Evolutionary conservation across 2,888 invertebrate species (phyloP), one percentile per base, ranked within the genome.

Genomic region (Zygothrica quintamaculata): DNA sequence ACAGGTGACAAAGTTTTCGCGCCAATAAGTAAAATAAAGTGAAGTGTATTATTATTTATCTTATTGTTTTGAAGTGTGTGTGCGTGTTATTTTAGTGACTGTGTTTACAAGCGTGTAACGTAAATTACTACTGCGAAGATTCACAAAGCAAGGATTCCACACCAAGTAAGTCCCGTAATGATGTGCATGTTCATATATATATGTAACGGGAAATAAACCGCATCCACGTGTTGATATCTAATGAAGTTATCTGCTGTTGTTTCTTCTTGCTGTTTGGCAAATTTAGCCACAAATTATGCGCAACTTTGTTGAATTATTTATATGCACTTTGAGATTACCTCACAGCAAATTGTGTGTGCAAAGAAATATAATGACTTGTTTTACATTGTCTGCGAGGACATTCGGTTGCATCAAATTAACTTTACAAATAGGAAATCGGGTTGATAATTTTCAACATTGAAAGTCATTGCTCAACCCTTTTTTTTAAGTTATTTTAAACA

Each of bases 251-350:
- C 47, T 57, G 16, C 29, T 48, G 40, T 29, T 48, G 40, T 40
- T 42, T 29, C 36, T 12, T 31, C 18, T 5, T 59, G 43, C 46
- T 56, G 51, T 55, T 73, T 51, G 50, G 56, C 56, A 44, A 50
- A 6, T 51, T 59, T 6, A 11, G 65, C 65, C 64, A 48, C 65
- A 65, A 69, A 78, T 65, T 71, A 70, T 76, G 58, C 58, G 50
- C 71, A 71, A 77, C 68, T 65, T 75, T 71, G 70, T 79, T 84
- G 75, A 74, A 68, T 76, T 72, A 77, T 62, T 77, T 67, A 79
- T 69, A 64, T 33, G 31, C 6, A 22, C 11, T 18, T 15, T 44
- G 43, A 25, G 36, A 36, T 46, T 55, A 46, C 18, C 43, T 13
- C 39, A 46, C 47, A 39, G 40, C 46, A 34, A 25, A 15, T n/a